phyloP scores from a whole-genome alignment of 2,888 invertebrate species.

The Emmelina monodactyla region DNA sequence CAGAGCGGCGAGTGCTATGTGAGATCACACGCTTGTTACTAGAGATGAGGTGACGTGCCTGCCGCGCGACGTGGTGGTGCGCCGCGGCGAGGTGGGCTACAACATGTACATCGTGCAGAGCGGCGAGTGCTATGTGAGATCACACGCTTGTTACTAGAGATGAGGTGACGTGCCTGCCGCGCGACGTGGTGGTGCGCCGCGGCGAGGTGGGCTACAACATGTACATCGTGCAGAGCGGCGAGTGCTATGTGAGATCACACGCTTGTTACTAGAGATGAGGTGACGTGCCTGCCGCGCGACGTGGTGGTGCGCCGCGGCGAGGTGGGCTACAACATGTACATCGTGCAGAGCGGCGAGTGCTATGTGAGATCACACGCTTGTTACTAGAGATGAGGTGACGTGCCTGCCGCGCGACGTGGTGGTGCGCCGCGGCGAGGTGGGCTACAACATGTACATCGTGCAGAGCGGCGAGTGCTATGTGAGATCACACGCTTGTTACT shows the following conservation, averaged over 20 bases:
- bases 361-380: conserved; percentile 42
- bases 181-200: conserved; percentile 75
- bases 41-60: conserved; percentile 79
- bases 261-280: conserved; percentile 74
- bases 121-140: not conserved
- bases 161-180: conserved; percentile 74
- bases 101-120: not conserved
- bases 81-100: not conserved
- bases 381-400: not conserved
- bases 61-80: conserved; percentile 77
- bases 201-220: not conserved
- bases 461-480: too few relatives aligned
- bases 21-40: conserved; percentile 30
- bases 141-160: conserved; percentile 62
- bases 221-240: not conserved
- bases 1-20: not conserved
- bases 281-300: conserved; percentile 88
- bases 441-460: too few relatives aligned
- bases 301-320: conserved; percentile 93
- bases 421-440: not conserved
- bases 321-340: conserved; percentile 96
- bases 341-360: conserved; percentile 86
- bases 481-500: too few relatives aligned
- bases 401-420: not conserved
- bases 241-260: not conserved